phyloP scores from a whole-genome alignment of 2,797 vertebrate genomes.

The Hephaestus fuliginosus region DNA sequence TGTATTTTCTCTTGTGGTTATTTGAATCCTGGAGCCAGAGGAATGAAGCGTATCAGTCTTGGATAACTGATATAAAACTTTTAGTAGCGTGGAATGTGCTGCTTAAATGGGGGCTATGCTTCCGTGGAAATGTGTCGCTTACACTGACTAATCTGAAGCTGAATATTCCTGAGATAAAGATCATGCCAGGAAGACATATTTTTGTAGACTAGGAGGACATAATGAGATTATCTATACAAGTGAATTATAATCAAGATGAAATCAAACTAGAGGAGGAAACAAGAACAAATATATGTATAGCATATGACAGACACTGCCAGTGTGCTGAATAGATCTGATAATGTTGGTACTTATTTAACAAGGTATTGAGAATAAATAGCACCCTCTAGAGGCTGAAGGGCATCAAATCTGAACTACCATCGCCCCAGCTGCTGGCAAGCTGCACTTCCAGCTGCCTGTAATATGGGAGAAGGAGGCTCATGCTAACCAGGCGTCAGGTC shows the following conservation, averaged over 20 bases:
- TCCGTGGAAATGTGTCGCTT: neutral
- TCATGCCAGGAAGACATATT: neutral
- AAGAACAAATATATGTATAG: neutral
- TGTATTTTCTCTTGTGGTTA: neutral
- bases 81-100: neutral
- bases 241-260: neutral
- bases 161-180: neutral
- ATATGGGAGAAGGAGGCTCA: conserved; percentile 82
- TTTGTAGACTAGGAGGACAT: neutral
- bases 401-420: conserved; percentile 30
- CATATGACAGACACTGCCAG: too few species aligned
- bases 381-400: conserved; percentile 47
- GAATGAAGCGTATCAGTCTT: neutral
- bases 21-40: neutral
- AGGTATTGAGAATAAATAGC: conserved; percentile 8
- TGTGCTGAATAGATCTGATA: conserved; percentile 32
- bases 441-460: conserved; percentile 85
- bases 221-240: neutral
- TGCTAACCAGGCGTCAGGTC: conserved; percentile 89
- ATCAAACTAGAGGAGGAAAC: neutral
- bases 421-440: conserved; percentile 67
- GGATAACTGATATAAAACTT: neutral
- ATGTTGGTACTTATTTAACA: neutral
- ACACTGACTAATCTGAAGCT: neutral
- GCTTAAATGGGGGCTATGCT: neutral